A percentile compares a stretch with the other conserved stretches of the same genome.
Evolutionary conservation across 2,797 vertebrate genomes (phyloP).

Genomic region (Harpagifer antarcticus): DNA sequence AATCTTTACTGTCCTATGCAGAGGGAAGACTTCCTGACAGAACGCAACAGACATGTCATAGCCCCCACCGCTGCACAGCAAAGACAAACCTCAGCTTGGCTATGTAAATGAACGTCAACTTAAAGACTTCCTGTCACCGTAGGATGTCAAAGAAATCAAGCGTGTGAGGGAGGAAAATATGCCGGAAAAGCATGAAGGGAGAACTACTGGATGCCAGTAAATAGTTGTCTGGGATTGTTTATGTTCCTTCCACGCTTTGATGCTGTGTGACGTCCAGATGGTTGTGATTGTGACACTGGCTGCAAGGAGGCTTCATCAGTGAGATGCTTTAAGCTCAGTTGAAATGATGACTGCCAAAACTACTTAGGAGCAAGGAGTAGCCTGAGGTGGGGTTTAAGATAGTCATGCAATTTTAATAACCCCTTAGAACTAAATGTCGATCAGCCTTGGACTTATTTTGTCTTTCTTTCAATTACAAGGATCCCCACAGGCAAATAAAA

Average conservation of each 20-base stretch:
- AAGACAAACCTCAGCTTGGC: conserved; percentile 5
- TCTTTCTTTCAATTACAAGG: conserved; percentile 7
- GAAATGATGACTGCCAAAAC: conserved; percentile 36
- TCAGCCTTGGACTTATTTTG: conserved; percentile 5
- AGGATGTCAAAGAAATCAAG: conserved; percentile 42
- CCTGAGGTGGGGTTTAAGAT: conserved; percentile 45
- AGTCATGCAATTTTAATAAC: conserved; percentile 58
- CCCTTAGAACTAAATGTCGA: conserved; percentile 29
- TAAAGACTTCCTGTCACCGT: conserved; percentile 53
- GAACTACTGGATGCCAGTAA: conserved; percentile 59
- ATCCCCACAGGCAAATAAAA: not conserved
- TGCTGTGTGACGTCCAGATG: conserved; percentile 66
- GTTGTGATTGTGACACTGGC: conserved; percentile 61
- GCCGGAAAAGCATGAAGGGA: conserved; percentile 36
- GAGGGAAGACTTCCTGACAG: conserved; percentile 18
- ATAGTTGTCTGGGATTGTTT: conserved; percentile 62
- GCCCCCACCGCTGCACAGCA: conserved; percentile 41
- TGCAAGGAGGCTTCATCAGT: conserved; percentile 40
- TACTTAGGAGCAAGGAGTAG: conserved; percentile 41
- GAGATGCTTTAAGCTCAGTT: conserved; percentile 34
- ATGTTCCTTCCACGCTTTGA: conserved; percentile 61
- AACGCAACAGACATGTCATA: conserved; percentile 45
- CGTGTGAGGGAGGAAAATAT: conserved; percentile 35
- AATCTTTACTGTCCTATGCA: conserved; percentile 24
- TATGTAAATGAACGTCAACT: conserved; percentile 35